These are phyloP conservation scores for Heliornis fulica DNA, from an alignment of 2,113 vertebrate species.

Conservation along the genomic window DNA sequence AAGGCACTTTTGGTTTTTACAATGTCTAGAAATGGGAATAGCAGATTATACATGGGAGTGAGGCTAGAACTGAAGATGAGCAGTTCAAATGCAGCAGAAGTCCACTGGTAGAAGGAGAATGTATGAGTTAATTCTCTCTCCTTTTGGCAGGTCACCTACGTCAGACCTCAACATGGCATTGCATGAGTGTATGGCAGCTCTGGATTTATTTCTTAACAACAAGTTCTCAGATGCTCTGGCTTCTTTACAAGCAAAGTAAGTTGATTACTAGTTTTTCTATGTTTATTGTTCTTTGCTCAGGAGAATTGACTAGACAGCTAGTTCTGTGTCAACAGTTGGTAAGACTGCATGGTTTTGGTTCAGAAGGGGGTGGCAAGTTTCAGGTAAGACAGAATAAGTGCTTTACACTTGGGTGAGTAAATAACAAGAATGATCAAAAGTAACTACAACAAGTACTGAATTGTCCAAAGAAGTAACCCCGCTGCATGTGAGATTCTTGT, in stretches of 20 bases:
- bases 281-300: neutral
- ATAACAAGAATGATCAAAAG: neutral
- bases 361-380: neutral
- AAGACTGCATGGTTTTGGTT: neutral
- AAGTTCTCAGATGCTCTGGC: slow-evolving; percentile 90
- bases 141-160: slow-evolving; percentile 71
- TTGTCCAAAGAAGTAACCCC: neutral
- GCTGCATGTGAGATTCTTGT: neutral
- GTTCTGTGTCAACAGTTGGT: neutral
- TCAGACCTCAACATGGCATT: slow-evolving; percentile 85
- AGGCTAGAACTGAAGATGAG: neutral
- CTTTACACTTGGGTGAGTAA: neutral
- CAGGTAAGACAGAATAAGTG: neutral
- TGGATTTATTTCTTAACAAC: slow-evolving; percentile 94
- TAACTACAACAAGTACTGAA: neutral
- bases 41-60: neutral
- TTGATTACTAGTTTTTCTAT: neutral
- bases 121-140: slow-evolving; percentile 12
- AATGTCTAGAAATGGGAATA: neutral
- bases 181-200: slow-evolving; percentile 89
- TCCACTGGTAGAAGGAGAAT: neutral
- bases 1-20: neutral
- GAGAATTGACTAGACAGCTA: neutral
- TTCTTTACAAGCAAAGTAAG: slow-evolving; percentile 87
- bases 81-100: neutral